A percentile compares a stretch with the other conserved stretches of the same genome.
phyloP scores from a whole-genome alignment of 2,888 invertebrate genomes.

The Drosophila yooni region DNA sequence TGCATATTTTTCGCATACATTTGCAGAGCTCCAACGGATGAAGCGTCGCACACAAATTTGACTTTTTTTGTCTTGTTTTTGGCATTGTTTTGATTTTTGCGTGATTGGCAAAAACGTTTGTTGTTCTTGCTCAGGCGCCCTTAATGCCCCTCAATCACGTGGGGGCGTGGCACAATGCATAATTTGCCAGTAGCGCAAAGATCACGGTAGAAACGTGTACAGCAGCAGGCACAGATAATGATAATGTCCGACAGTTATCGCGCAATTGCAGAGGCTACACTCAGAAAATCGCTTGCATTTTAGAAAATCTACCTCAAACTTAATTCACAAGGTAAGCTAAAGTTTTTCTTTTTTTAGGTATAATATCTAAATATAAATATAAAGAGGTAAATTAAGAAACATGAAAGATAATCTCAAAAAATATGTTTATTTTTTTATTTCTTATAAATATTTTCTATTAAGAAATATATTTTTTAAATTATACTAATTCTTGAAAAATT shows the following conservation, averaged over 20 bases:
- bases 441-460: too few species aligned
- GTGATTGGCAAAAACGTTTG: constrained; percentile 13
- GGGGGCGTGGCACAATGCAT: not conserved
- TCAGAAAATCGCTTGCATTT: not conserved
- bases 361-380: not conserved
- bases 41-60: constrained; percentile 14
- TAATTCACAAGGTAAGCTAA: not conserved
- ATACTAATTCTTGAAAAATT: too few species aligned
- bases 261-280: not conserved
- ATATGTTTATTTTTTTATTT: not conserved
- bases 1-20: constrained; percentile 31
- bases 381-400: too few species aligned
- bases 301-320: accelerated
- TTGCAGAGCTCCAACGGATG: constrained; percentile 24
- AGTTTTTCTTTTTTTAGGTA: not conserved
- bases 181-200: not conserved
- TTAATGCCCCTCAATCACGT: constrained; percentile 2
- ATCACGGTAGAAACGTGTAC: not conserved
- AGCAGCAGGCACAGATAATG: not conserved
- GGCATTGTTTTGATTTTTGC: constrained; percentile 6
- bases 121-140: not conserved
- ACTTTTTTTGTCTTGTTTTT: not conserved
- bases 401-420: too few species aligned
- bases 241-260: not conserved
- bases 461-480: too few species aligned